Base-by-base conservation (phyloP, 2,797 vertebrate genomes). In the Cynodonichthys magdalenae region DNA sequence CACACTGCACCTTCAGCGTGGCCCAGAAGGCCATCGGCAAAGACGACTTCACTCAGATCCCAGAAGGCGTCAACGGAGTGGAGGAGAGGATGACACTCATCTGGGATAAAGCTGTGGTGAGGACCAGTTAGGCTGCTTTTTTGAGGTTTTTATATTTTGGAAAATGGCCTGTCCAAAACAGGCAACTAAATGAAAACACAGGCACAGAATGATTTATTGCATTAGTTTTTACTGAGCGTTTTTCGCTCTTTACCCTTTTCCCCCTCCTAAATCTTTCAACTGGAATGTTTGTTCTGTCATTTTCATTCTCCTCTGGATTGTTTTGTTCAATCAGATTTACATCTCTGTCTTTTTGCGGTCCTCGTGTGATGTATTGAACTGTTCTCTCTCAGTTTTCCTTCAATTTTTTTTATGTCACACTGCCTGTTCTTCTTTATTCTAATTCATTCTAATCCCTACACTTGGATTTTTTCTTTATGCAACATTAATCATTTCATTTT, bases 41-140 rank as follows among this genome's bases (percentile, higher is more conserved):
- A 80, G 97, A 99, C 56, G 96, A 99, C 86, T 99, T 99, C 92
- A 99, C 96, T 4, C 95, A 94, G 3, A 99, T 99, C 77, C 97
- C 97, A 0, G 97, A 99, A 67, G 97, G 97, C 28, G 96, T 97
- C 58, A 99, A 98, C 0, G 97, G 97, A 2, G 94, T 96, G 59
- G 97, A 99, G 90, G 97, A 99, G 66, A 91, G 97, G 44, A 98
- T 99, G 97, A 90, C 94, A 41, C 83, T 99, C 75, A 96, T 99
- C 90, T 99, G 97, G 97, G 97, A 99, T 85, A 99, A 99, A 84
- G 96, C 96, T 47, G 97, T 99, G 96, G 97, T 99, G 88, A 94
- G 83, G n/a, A 62, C 15, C 24, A 9, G 41, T 60, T 59, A 0
- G 8, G 6, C 15, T 1, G 0, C 14, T 5, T 14, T 5, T 18